These are phyloP conservation scores for Caenorhabditis briggsae DNA, from an alignment of 1,140 invertebrate species.

Conservation along the genomic window DNA sequence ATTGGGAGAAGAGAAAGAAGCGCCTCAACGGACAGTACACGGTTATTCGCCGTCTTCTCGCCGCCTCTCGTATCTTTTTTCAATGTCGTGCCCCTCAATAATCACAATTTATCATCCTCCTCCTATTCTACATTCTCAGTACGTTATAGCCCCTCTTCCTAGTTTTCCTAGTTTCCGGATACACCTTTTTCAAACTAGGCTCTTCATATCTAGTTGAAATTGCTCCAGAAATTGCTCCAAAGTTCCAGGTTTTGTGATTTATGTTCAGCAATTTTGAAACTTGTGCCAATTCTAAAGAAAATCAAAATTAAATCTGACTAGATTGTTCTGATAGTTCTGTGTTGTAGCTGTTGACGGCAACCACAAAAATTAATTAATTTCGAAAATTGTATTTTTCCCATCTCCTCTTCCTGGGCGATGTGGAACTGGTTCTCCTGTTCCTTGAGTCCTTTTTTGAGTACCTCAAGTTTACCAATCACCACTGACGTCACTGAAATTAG, in stretches of 20 bases:
- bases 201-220: background rate
- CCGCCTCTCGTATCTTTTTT: constrained; percentile 46
- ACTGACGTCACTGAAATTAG: constrained; percentile 49
- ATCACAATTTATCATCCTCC: constrained; percentile 50
- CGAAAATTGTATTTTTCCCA: background rate
- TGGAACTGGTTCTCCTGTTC: constrained; percentile 14
- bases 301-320: too few relatives aligned
- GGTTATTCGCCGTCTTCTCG: constrained; percentile 42
- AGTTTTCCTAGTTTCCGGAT: constrained; percentile 1
- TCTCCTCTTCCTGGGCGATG: background rate
- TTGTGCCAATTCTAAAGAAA: background rate
- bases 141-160: constrained; percentile 10
- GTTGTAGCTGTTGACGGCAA: background rate
- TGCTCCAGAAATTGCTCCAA: background rate
- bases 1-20: background rate
- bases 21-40: constrained; percentile 21
- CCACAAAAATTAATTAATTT: constrained; percentile 26
- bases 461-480: constrained; percentile 16
- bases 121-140: constrained; percentile 12
- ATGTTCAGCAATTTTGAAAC: too few relatives aligned
- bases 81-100: constrained; percentile 49
- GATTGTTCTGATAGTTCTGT: background rate
- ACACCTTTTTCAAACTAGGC: background rate
- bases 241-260: background rate
- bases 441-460: background rate